These are phyloP conservation scores for Chanos chanos DNA, from an alignment of 2,797 vertebrate genomes.

Conservation along the genomic window DNA sequence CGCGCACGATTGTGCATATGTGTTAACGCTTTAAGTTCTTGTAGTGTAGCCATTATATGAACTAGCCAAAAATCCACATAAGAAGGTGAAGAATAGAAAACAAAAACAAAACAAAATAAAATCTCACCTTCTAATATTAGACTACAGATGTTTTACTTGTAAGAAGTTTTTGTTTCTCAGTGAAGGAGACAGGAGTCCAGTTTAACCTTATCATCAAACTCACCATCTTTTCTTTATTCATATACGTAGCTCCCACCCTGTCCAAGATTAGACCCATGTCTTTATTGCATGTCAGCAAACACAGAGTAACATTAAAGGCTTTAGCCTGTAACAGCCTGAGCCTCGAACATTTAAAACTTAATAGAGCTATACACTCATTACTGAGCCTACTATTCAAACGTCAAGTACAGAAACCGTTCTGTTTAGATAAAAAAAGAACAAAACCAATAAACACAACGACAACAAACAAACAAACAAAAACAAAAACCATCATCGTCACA, in stretches of 20 bases:
- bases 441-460: too few species aligned
- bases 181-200: constrained; percentile 44
- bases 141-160: too few species aligned
- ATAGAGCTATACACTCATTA: constrained; percentile 23
- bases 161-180: constrained; percentile 36
- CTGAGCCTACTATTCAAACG: too few species aligned
- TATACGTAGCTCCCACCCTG: constrained; percentile 31
- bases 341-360: too few species aligned
- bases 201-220: constrained; percentile 47
- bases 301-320: constrained; percentile 43
- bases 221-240: constrained; percentile 32
- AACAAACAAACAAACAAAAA: constrained; percentile 1
- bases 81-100: background rate
- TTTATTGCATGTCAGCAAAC: constrained; percentile 43
- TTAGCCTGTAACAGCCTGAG: too few species aligned
- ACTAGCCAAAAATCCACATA: constrained; percentile 1
- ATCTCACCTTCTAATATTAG: too few species aligned
- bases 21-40: background rate
- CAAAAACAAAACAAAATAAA: too few species aligned
- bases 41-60: background rate
- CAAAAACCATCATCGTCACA: constrained; percentile 12
- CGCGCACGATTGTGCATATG: background rate
- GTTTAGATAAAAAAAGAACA: background rate
- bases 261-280: constrained; percentile 33
- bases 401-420: background rate